Base-by-base conservation (phyloP, 2,113 vertebrate genomes). In the Barnardius zonarius region DNA sequence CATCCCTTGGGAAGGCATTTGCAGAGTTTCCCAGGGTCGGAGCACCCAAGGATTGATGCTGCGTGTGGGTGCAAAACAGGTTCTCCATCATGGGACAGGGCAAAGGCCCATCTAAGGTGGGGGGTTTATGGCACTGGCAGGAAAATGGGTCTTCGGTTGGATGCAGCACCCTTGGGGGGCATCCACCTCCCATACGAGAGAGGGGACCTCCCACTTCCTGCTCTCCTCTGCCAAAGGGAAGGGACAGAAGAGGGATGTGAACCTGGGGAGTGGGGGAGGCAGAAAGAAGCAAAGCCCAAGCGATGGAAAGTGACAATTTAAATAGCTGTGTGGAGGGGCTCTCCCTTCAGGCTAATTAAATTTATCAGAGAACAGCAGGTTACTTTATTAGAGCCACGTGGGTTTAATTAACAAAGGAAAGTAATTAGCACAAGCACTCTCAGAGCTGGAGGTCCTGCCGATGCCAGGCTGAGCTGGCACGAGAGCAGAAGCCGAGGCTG, bases 321-420 rank as follows among this genome's bases (percentile, higher is more conserved):
- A 98, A 98, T 97, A 96, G 97, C 97, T 94, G 86, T 97, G 97
- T 17, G 74, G 95, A 96, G 97, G 97, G 98, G 95, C 96, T 98
- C 97, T 98, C 97, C 98, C 98, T 97, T 96, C 96, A 96, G 98
- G 95, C 98, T 98, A 97, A 98, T 97, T 98, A 98, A 98, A 98
- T 97, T 98, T 98, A 98, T 98, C 95, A 94, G 96, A 95, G 97
- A 98, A 97, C 98, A 98, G 98, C 98, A 98, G 98, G 98, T 98
- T 98, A 98, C 97, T 97, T 98, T 97, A 98, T 98, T 98, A 98
- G 97, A 96, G 97, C 96, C 96, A 95, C 94, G 96, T 97, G 98
- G 97, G 96, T 96, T 97, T 97, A 97, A 97, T 97, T 97, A 97
- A 97, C 96, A 97, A 97, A 97, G 95, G 97, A 93, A 96, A 96